Conservation (phyloP, 2,113 vertebrate genomes). For the Ophiodon elongatus region DNA sequence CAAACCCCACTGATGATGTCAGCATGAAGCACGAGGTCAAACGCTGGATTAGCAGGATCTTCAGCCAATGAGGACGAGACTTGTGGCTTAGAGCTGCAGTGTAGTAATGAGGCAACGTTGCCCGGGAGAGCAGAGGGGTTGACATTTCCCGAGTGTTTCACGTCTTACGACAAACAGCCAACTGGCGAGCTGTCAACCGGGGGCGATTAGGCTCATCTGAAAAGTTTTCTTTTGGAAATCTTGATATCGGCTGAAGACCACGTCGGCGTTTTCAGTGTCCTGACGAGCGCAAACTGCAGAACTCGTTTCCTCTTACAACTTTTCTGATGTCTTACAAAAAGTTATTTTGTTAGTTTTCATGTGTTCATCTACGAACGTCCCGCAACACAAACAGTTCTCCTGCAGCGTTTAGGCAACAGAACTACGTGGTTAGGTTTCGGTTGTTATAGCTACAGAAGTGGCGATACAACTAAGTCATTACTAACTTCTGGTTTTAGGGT, state of each 20-base stretch:
- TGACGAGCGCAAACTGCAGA: background rate
- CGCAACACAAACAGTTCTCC: no score
- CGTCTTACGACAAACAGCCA: background rate
- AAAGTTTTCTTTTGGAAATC: background rate
- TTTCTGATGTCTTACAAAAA: no score
- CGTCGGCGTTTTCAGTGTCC: background rate
- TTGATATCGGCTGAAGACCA: background rate
- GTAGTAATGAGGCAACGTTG: background rate
- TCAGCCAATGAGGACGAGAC: constrained; percentile 25
- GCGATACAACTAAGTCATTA: no score
- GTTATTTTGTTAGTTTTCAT: no score
- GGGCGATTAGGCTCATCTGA: background rate
- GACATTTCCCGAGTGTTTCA: constrained; percentile 24
- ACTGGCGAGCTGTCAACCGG: background rate
- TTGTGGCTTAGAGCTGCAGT: background rate
- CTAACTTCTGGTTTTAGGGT: no score
- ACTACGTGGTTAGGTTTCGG: no score
- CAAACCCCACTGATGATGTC: constrained; percentile 17
- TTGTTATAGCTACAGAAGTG: no score
- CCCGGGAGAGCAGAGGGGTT: background rate
- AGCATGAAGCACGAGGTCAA: background rate
- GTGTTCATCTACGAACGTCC: no score
- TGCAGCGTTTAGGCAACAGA: no score
- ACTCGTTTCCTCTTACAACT: no score
- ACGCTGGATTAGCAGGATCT: constrained; percentile 8